A percentile compares a stretch with the other conserved stretches of the same genome.
Evolutionary conservation across 2,113 vertebrate species (phyloP).

Genomic region (Cacatua alba): DNA sequence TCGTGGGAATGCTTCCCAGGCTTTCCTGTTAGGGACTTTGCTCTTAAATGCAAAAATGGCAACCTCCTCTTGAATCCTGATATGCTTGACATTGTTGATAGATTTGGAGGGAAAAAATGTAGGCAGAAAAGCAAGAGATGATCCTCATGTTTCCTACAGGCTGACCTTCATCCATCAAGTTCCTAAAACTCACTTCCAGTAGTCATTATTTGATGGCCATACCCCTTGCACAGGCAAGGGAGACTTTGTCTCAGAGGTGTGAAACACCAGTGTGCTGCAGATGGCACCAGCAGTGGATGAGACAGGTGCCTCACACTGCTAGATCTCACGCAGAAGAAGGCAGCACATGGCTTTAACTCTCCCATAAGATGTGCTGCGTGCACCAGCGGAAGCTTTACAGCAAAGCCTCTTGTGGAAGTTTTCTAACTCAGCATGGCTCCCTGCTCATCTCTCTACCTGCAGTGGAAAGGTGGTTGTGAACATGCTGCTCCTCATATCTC

Average conservation of each 20-base stretch:
- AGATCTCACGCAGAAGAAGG: background rate
- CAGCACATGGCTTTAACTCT: accelerated
- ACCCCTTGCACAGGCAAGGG: accelerated
- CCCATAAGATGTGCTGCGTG: accelerated
- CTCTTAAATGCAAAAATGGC: background rate
- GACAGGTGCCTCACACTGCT: too few relatives aligned
- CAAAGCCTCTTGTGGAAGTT: background rate
- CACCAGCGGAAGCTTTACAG: background rate
- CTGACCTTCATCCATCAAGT: background rate
- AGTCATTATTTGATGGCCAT: background rate
- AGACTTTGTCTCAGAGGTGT: too few relatives aligned
- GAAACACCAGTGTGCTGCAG: background rate
- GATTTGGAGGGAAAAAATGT: background rate
- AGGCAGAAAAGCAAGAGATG: background rate
- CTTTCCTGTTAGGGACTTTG: background rate
- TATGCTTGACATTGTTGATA: background rate
- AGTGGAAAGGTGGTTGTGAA: background rate
- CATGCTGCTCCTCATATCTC: background rate
- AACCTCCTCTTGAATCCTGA: background rate
- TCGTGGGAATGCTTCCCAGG: background rate
- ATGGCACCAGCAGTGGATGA: too few relatives aligned
- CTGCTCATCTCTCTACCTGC: accelerated
- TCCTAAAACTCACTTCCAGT: background rate
- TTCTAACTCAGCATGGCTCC: accelerated
- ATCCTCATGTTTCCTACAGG: background rate